Conservation (phyloP, 2,113 vertebrate species). For the Lophura nycthemera region DNA sequence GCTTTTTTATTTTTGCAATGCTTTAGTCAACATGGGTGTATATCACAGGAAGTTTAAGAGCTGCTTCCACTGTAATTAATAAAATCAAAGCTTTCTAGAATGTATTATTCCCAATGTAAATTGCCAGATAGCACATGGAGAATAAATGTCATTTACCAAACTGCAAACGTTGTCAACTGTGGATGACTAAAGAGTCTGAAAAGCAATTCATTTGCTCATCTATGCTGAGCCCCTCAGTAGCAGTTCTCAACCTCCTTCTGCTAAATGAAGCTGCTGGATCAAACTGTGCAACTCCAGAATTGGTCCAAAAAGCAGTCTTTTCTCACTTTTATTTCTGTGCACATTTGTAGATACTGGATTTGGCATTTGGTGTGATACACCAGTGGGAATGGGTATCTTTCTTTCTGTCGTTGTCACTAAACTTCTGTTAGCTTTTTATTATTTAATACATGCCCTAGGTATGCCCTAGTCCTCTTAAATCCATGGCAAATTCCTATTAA, state of each 20-base stretch:
- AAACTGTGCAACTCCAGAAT: neutral
- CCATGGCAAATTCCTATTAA: neutral
- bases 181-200: neutral
- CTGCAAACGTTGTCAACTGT: neutral
- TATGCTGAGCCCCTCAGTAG: neutral
- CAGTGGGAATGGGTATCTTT: neutral
- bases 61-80: neutral
- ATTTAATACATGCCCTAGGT: neutral
- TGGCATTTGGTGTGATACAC: neutral
- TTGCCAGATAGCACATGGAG: neutral
- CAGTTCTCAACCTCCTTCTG: neutral
- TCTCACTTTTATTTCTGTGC: neutral
- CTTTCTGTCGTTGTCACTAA: neutral
- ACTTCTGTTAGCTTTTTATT: neutral
- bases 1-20: neutral
- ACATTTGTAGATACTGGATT: neutral
- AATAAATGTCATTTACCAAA: neutral
- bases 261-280: neutral
- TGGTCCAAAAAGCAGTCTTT: neutral
- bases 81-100: neutral
- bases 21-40: neutral
- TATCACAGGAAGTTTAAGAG: neutral
- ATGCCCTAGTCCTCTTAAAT: neutral
- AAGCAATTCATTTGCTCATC: neutral
- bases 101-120: neutral